Evolutionary conservation across 2,888 invertebrate species (phyloP).

Genomic region (Neria commutata): DNA sequence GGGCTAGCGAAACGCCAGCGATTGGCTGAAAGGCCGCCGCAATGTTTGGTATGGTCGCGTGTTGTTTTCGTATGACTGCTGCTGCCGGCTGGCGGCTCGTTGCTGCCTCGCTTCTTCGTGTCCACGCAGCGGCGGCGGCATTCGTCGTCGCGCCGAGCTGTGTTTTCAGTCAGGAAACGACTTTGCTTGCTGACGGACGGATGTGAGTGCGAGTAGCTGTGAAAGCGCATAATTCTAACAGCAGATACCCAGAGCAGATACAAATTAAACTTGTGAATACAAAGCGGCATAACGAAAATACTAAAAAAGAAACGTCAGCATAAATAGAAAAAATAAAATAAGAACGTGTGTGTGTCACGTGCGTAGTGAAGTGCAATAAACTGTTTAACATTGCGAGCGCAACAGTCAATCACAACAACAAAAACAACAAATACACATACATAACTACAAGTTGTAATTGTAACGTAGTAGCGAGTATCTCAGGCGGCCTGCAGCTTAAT

Average conservation of each 20-base stretch:
- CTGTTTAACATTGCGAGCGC: no score
- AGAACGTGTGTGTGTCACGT: no score
- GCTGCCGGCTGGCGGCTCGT: conserved; percentile 7
- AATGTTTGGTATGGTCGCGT: conserved; percentile 35
- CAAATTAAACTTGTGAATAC: conserved; percentile 16
- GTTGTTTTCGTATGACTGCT: conserved; percentile 45
- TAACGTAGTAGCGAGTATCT: no score
- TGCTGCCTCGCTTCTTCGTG: not conserved
- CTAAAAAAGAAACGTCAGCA: no score
- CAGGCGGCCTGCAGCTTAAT: not conserved
- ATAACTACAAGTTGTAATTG: no score
- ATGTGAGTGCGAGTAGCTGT: conserved; percentile 30
- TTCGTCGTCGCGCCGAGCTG: conserved; percentile 64
- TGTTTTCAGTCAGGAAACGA: conserved; percentile 43
- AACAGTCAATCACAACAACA: no score
- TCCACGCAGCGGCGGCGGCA: conserved; percentile 45
- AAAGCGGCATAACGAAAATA: no score
- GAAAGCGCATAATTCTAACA: no score
- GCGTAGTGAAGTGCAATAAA: no score
- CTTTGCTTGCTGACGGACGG: conserved; percentile 49
- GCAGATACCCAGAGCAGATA: no score
- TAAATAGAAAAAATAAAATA: no score
- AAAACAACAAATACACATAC: no score
- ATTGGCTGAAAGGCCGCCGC: not conserved
- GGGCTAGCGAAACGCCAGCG: not conserved